Evolutionary conservation across 2,888 invertebrate species (phyloP), one percentile per base, ranked within the genome.

Genomic region (Philhelius pedissequus): DNA sequence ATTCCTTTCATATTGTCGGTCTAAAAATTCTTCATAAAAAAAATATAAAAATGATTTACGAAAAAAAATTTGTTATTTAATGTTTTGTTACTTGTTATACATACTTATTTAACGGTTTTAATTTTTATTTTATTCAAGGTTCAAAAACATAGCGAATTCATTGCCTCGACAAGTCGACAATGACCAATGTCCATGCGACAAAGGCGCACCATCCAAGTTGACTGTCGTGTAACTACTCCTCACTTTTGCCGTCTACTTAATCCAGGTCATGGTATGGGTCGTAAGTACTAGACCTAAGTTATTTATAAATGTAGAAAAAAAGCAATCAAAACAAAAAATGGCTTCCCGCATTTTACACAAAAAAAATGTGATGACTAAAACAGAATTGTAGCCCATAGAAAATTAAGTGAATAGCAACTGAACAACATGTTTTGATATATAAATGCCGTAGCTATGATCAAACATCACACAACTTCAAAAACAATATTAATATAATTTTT

Each of bases 241-340:
- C 92, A 92, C 90, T 92, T 91, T 88, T 91, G 92, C 87, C 90
- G 91, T 84, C 88, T 91, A 84, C 88, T 91, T 60, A 92, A 91
- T 89, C 91, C 92, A 70, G 90, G 91, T 86, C 90, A 91, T 77
- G 90, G 89, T 60, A 88, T 89, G 73, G 89, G 89, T 75, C 90
- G 91, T 86, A 91, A 91, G 88, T 91, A 90, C 88, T 92, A 88
- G 89, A 86, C 35, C 48, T 83, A 83, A 83, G 74, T 25, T 54
- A 54, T 69, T 35, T 52, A 25, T 32, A 56, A 32, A 35, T 27
- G 15, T 13, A 15, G 15, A 35, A 35, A 62, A 64, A n/a, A 38
- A 71, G 52, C 60, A 60, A 73, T 35, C 32, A 35, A 73, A 66
- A 56, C 56, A 52, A 43, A 25, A 69, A 56, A 62, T 43, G 25